Evolutionary conservation across 2,113 vertebrate genomes (phyloP), one percentile per base, ranked within the genome.

Genomic region (Macrotus californicus): DNA sequence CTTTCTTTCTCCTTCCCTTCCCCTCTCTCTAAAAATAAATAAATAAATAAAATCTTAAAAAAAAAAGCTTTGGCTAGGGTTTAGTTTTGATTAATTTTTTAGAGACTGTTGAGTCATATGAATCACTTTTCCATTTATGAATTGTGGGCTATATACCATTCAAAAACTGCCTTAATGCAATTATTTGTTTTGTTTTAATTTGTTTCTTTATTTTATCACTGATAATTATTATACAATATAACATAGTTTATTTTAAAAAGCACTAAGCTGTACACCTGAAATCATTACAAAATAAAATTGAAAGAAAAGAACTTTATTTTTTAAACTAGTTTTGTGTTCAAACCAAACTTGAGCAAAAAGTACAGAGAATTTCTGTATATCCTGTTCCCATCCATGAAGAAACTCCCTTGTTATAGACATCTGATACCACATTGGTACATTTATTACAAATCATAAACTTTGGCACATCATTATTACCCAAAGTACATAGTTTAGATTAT

Each of bases 361-460:
- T n/a, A 48, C 13, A 54, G 41, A 76, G 21, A 48, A 2, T 85
- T 80, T 48, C 46, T 5, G n/a, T n/a, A 29, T 36, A 41, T 22
- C 14, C 19, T 3, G 0, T 66, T 11, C 2, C 16, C 1, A 41
- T 1, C 34, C 10, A 34, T 13, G 2, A 4, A 82, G 4, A 72
- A 31, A 36, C 2, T 70, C 4, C 12, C 16, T 29, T 0, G 4
- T 29, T 59, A 39, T 50, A n/a, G 95, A 39, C 13, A 59, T 59
- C 12, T 3, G 16, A 8, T n/a, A 80, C 5, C 6, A 13, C 3
- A 31, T 2, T 31, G 12, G 19, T 9, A 8, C 2, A 11, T 50
- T 46, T 41, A 13, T 54, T 87, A 54, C 22, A 82, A 41, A 52
- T 75, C 11, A 14, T 1, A 5, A 88, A 24, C 36, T 6, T 22